Base-by-base conservation (phyloP, 2,113 vertebrate genomes). In the Myotis yumanensis region DNA sequence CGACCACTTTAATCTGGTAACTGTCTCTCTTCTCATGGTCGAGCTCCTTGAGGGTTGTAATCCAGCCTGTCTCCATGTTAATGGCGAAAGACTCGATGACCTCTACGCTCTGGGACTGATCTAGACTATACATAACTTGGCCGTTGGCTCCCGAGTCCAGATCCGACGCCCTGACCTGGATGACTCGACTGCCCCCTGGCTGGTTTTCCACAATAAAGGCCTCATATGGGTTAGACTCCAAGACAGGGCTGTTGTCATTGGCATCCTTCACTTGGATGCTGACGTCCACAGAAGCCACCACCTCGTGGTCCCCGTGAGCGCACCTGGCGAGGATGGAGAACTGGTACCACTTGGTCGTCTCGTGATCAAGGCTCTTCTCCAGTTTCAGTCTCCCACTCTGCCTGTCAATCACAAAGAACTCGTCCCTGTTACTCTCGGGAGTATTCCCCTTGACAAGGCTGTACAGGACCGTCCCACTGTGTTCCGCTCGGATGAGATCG, bases 341-440 rank as follows among this genome's bases (percentile, higher is more conserved):
- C 91, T 99, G 99, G 90, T 99, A 99, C 99, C 99, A 99, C 94
- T 99, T 99, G 7, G 99, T 99, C 0, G 98, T 98, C 97, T 99
- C 99, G 14, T 99, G 99, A 96, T 99, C 99, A 3, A 99, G 98
- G 71, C 95, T 98, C 96, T 99, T 99, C 93, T 99, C 99, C 64
- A 99, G 98, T 97, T 99, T 99, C 95, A 99, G 97, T 35, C 98
- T 97, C 71, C 99, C 99, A 10, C 98, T 99, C 84, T 99, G 98
- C 32, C 93, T 98, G 96, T 99, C 99, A 18, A 99, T 98, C 57
- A 99, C 98, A 97, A 99, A 99, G 89, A 99, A 98, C n/a, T 99
- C 99, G 92, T 99, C 99, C 94, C 97, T 98, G 1, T 99, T 99
- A 97, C 99, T 99, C 96, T 99, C 99, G 0, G 98, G 98, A 22